Evolutionary conservation across 1,140 invertebrate species (phyloP).

Genomic region (Holotrichia oblita): DNA sequence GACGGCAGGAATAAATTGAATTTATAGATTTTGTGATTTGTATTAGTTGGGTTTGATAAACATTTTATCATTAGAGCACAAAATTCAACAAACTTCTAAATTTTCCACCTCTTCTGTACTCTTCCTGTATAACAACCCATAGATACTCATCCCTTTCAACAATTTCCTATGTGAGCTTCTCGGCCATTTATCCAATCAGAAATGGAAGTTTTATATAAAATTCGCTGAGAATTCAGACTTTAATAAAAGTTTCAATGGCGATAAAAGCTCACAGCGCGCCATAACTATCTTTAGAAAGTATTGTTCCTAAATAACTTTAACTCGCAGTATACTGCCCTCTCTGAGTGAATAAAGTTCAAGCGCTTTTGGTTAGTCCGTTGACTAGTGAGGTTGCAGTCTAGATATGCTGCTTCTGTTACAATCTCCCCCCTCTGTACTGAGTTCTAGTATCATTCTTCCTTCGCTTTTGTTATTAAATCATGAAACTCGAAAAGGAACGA

Average conservation of each 20-base stretch:
- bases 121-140: too few species aligned
- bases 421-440: not conserved
- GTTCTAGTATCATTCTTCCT: not conserved
- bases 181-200: conserved; percentile 9
- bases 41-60: too few species aligned
- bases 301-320: conserved; percentile 32
- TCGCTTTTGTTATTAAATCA: conserved; percentile 26
- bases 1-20: too few species aligned
- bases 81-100: too few species aligned
- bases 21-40: too few species aligned
- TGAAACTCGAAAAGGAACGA: not conserved
- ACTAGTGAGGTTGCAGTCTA: not conserved
- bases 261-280: not conserved
- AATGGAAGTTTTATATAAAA: conserved; percentile 29
- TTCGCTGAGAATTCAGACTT: conserved; percentile 13
- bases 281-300: conserved; percentile 23
- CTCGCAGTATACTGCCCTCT: not conserved
- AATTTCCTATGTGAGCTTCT: not conserved
- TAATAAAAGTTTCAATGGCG: conserved; percentile 25
- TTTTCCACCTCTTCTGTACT: too few species aligned
- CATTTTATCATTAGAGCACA: too few species aligned
- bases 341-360: not conserved
- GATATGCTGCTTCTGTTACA: not conserved
- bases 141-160: too few species aligned
- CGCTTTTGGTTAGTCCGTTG: not conserved